A percentile compares a stretch with the other conserved stretches of the same genome.
phyloP scores from a whole-genome alignment of 2,888 invertebrate genomes.

The Morinoia aosen region DNA sequence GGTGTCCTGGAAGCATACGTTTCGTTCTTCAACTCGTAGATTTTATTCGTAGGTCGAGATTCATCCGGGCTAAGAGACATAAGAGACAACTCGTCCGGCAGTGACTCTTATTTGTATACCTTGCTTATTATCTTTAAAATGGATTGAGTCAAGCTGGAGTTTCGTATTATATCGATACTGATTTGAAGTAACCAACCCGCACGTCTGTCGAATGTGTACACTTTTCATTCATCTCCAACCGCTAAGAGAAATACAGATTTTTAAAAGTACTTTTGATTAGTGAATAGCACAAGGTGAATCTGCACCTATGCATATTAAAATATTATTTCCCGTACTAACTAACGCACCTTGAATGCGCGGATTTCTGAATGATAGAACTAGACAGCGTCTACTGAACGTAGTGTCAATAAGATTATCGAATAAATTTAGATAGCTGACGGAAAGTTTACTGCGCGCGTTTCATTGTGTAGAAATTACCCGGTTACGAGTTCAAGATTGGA shows the following conservation, averaged over 20 bases:
- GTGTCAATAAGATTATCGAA: neutral
- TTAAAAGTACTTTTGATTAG: neutral
- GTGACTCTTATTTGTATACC: neutral
- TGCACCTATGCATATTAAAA: neutral
- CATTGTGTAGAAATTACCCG: too few species aligned
- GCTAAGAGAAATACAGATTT: neutral
- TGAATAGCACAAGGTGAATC: neutral
- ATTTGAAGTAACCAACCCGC: neutral
- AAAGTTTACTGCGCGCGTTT: too few species aligned
- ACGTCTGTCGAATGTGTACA: neutral
- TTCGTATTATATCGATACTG: neutral
- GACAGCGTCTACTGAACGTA: neutral
- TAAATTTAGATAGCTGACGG: too few species aligned
- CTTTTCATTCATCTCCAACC: neutral
- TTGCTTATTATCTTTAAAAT: too few species aligned
- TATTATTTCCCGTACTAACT: neutral
- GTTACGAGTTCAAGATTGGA: too few species aligned
- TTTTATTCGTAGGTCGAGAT: neutral
- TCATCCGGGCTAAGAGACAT: too few species aligned
- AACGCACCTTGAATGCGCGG: neutral
- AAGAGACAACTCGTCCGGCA: neutral
- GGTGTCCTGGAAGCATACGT: neutral
- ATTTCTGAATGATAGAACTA: neutral
- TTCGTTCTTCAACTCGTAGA: neutral
- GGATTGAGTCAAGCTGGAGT: neutral